phyloP scores from a whole-genome alignment of 30 jellyfish, hydroid and myxozoan genomes.

The Hydra vulgaris region DNA sequence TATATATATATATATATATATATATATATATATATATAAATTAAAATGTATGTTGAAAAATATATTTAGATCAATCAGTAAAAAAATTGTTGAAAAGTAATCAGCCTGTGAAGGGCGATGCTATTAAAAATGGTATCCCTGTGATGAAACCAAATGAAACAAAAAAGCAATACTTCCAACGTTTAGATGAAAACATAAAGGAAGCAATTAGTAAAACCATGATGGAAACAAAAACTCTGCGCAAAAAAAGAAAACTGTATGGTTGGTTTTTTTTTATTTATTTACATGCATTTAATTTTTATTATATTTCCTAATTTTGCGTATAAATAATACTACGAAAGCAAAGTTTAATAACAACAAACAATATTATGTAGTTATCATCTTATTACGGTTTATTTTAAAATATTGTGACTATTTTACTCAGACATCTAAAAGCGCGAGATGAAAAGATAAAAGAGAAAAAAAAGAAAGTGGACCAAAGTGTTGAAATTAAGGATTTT shows the following conservation, averaged over 20 bases:
- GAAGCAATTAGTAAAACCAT: slow-evolving; percentile 48
- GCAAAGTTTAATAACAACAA: too few relatives aligned
- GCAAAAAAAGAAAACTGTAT: slow-evolving; percentile 63
- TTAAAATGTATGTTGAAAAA: too few relatives aligned
- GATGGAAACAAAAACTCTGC: slow-evolving; percentile 46
- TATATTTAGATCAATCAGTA: neutral
- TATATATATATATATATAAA: too few relatives aligned
- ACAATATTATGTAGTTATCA: too few relatives aligned
- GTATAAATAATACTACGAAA: too few relatives aligned
- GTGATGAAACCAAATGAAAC: slow-evolving; percentile 43
- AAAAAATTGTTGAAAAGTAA: neutral
- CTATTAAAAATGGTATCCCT: neutral
- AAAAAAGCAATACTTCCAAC: slow-evolving; percentile 35
- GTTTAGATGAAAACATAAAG: slow-evolving; percentile 49
- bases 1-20: too few relatives aligned
- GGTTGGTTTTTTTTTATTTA: neutral
- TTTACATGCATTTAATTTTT: neutral
- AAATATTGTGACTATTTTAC: too few relatives aligned
- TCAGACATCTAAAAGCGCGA: slow-evolving; percentile 43
- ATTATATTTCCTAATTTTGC: neutral
- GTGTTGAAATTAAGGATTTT: neutral
- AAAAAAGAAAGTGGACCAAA: slow-evolving; percentile 8
- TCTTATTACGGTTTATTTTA: too few relatives aligned
- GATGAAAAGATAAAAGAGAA: slow-evolving; percentile 44
- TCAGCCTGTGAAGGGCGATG: neutral